Evolutionary conservation across 2,113 vertebrate species (phyloP), one percentile per base, ranked within the genome.

Genomic region (Ginglymostoma cirratum): DNA sequence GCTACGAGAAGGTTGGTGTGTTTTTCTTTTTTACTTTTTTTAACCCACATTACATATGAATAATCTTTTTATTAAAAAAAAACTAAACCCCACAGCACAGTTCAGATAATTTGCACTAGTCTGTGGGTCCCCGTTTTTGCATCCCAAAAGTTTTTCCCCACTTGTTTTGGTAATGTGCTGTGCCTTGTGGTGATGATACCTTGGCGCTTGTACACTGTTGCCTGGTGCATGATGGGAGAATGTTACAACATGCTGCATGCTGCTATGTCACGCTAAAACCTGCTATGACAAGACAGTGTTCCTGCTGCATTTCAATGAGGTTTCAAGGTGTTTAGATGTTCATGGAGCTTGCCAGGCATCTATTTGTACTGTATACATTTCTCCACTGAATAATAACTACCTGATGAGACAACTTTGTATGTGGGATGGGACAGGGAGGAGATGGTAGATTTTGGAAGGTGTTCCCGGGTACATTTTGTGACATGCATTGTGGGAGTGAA

Each of bases 1-100:
- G 98, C 99, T 99, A 98, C 99, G 99, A 99, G 99, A 99, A 99
- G 99, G 99, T 99, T 99, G 99, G 99, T 99, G 99, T 99, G 99
- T 98, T 99, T 99, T 95, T 95, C 99, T 99, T 99, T 98, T 98
- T 99, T 99, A 99, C 99, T 98, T 99, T 99, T 99, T 99, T 99
- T 99, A 98, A 99, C 99, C 99, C 99, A 99, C 98, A 99, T 99
- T 99, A 98, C 94, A 72, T 98, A 98, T 97, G n/a, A 86, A 95
- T 42, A 48, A 95, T 95, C 67, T 80, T n/a, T 96, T 96, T 96
- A 97, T 97, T 97, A 96, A 96, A 48, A 92, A 92, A 96, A 89
- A 89, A 97, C 96, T 97, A 93, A 93, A 93, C 76, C 42, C 45
- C 94, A 95, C 94, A 95, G 94, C 69, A 70, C 93, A 72, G 93